A percentile compares a stretch with the other conserved stretches of the same genome.
phyloP scores from a whole-genome alignment of 1,140 invertebrate genomes.

The Aricia agestis region DNA sequence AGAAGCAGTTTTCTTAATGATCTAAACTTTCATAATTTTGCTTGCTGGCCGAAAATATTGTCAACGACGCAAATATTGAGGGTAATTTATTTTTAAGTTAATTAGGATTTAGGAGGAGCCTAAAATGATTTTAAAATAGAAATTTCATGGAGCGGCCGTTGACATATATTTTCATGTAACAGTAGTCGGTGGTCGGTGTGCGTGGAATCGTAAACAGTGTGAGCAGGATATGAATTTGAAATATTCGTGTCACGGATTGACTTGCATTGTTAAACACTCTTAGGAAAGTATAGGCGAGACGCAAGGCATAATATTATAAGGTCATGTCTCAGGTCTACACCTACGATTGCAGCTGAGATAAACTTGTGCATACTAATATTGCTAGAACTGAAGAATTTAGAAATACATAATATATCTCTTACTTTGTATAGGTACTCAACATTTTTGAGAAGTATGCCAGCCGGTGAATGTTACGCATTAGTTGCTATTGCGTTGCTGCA shows the following conservation, averaged over 20 bases:
- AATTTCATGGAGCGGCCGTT: slow-evolving; percentile 30
- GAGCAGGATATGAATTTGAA: slow-evolving; percentile 47
- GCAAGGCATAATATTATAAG: slow-evolving; percentile 8
- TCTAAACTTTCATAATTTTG: background rate
- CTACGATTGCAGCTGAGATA: background rate
- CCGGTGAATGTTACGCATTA: background rate
- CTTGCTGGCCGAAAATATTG: slow-evolving; percentile 5
- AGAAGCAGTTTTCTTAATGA: background rate
- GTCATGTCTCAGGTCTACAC: slow-evolving; percentile 14
- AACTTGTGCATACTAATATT: background rate
- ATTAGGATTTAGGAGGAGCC: background rate
- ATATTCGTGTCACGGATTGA: slow-evolving; percentile 50
- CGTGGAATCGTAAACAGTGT: slow-evolving; percentile 46
- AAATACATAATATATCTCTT: too few species aligned
- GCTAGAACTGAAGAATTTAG: background rate
- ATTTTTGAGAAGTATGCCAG: background rate
- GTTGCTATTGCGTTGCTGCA: background rate
- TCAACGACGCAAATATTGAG: background rate
- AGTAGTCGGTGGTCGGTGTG: slow-evolving; percentile 47
- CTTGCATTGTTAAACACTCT: slow-evolving; percentile 31
- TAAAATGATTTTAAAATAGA: slow-evolving; percentile 3
- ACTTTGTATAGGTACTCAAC: background rate
- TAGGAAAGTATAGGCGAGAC: slow-evolving; percentile 11
- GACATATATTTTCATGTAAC: slow-evolving; percentile 49
- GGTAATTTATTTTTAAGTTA: background rate